Evolutionary conservation across 1,140 invertebrate species (phyloP).

Genomic region (Leptinotarsa defecta): DNA sequence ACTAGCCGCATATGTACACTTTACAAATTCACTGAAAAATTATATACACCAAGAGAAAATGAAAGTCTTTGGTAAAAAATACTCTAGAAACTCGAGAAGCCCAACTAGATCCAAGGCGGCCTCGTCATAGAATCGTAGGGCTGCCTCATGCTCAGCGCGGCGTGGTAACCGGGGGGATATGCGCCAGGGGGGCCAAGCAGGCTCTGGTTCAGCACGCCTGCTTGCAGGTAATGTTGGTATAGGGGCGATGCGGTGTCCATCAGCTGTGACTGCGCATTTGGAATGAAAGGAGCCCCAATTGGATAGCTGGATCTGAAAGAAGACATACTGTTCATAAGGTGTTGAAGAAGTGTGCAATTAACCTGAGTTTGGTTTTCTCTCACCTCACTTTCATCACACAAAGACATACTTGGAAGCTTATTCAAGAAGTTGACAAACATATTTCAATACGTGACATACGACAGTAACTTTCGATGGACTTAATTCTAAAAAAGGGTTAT

Average conservation of each 20-base stretch:
- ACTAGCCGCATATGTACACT: constrained; percentile 12
- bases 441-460: no score
- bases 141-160: constrained; percentile 66
- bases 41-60: constrained; percentile 25
- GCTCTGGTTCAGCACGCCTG: constrained; percentile 63
- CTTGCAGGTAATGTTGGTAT: constrained; percentile 71
- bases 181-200: constrained; percentile 59
- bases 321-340: no score
- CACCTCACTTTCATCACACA: no score
- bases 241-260: constrained; percentile 65
- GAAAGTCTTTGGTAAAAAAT: constrained; percentile 44
- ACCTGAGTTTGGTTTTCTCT: no score
- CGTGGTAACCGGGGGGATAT: constrained; percentile 67
- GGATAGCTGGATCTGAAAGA: constrained; percentile 58
- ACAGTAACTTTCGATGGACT: no score
- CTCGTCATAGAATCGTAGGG: constrained; percentile 68
- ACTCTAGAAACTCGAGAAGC: constrained; percentile 24
- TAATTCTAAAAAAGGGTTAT: no score
- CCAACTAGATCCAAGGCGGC: constrained; percentile 49
- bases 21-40: constrained; percentile 5
- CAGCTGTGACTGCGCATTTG: constrained; percentile 50
- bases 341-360: no score
- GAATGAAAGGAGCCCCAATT: constrained; percentile 58
- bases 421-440: no score
- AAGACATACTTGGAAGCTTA: no score